Evolutionary conservation across 2,797 vertebrate species (phyloP), one percentile per base, ranked within the genome.

Genomic region (Pipistrellus pygmaeus): DNA sequence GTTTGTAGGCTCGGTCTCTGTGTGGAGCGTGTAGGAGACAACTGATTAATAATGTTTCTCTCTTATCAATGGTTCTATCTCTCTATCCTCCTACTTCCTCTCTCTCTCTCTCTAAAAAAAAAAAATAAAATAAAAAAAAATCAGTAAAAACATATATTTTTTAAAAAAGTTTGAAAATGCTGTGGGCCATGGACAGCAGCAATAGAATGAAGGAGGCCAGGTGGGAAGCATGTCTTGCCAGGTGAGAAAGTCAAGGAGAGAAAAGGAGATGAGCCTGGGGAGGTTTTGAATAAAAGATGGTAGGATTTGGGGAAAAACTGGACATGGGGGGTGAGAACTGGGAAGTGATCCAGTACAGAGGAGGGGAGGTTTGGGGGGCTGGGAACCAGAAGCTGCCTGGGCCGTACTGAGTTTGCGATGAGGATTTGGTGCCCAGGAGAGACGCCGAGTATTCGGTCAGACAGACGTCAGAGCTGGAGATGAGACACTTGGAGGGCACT

Each of bases 391-490:
- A 35, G 51, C 25, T 38, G 10, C 6, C 17, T 27, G 44, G 48
- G 20, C 12, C 18, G 3, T 0, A 9, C 0, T 0, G 35, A 72
- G 35, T 68, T 41, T 44, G 15, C 7, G 8, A 8, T 18, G 35
- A 8, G 4, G 12, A 0, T 7, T 2, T n/a, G 4, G n/a, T n/a
- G 14, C 27, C 27, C 5, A 0, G 0, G 5, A 6, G 23, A 20
- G 17, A 35, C 0, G 5, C 6, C 25, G 20, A 48, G 23, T 41
- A 10, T 2, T 6, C 2, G 18, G 17, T 35, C 62, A 38, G 48
- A 71, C 20, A 80, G 17, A 21, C 3, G 18, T 32, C 60, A 12
- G 87, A 44, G 14, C 38, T 21, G 73, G 30, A 90, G 71, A 51
- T 18, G 12, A 83, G 71, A 5, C 0, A 27, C 1, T 0, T 13